phyloP scores from a whole-genome alignment of 2,113 vertebrate genomes.

The Siniperca chuatsi region DNA sequence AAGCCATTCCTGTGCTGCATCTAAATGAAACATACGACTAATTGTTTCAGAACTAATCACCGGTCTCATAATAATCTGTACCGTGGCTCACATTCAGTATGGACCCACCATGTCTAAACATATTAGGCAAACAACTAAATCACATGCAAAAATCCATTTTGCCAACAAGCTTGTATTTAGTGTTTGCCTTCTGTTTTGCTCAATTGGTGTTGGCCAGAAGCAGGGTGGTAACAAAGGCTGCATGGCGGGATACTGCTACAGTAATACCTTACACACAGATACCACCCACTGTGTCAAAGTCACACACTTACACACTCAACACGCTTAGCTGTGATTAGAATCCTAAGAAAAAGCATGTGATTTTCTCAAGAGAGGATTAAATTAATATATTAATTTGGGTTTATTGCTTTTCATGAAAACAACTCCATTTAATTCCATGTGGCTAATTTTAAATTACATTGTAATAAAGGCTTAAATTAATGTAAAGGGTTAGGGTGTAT shows the following conservation, averaged over 20 bases:
- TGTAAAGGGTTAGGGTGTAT: no score
- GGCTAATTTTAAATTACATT: no score
- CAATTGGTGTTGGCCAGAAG: constrained; percentile 51
- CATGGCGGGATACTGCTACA: constrained; percentile 34
- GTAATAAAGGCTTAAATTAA: no score
- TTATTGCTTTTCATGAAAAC: neutral
- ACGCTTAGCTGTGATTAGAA: constrained; percentile 35
- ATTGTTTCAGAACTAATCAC: constrained; percentile 44
- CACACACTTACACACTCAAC: constrained; percentile 20
- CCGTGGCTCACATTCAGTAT: neutral
- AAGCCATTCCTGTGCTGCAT: constrained; percentile 19
- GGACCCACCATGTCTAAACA: constrained; percentile 55
- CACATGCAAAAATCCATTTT: constrained; percentile 56
- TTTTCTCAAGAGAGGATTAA: neutral
- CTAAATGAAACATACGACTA: constrained; percentile 43
- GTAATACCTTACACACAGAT: constrained; percentile 50
- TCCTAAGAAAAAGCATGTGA: neutral
- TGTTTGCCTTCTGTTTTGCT: constrained; percentile 58
- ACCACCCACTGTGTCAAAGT: constrained; percentile 61
- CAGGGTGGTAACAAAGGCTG: constrained; percentile 61
- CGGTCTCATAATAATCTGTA: constrained; percentile 47
- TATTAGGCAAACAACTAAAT: constrained; percentile 64
- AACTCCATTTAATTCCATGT: no score
- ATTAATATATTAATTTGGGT: neutral
- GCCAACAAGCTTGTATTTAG: constrained; percentile 58